phyloP scores from a whole-genome alignment of 1,140 invertebrate species.

The Diprion similis region DNA sequence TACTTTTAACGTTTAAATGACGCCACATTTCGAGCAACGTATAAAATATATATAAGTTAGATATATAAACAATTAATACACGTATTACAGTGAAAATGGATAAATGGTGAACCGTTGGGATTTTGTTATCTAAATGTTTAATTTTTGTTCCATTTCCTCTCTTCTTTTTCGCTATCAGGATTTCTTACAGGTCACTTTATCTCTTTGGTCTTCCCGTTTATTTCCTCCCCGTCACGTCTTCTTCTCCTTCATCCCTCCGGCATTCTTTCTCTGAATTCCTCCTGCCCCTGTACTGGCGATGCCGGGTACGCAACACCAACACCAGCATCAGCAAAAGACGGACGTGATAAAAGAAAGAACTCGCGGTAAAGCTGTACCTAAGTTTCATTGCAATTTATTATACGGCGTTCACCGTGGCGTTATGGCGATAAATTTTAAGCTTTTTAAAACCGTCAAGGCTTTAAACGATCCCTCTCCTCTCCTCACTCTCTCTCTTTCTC shows the following conservation, averaged over 20 bases:
- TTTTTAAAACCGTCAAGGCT: no score
- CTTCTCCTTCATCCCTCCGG: not conserved
- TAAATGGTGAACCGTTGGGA: no score
- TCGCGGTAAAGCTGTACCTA: no score
- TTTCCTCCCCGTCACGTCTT: constrained; percentile 6
- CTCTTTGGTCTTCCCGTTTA: constrained; percentile 19
- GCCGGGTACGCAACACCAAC: no score
- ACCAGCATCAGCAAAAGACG: no score
- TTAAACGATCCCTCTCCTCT: constrained; percentile 9
- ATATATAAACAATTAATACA: no score
- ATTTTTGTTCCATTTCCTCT: not conserved
- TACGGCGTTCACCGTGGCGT: constrained; percentile 1
- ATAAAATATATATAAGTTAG: no score
- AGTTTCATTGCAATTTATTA: not conserved
- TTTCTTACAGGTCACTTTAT: constrained; percentile 11
- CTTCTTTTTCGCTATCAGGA: not conserved
- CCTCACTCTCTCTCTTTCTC: not conserved
- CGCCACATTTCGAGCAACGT: no score
- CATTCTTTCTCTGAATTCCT: not conserved
- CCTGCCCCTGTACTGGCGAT: not conserved
- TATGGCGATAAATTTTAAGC: not conserved
- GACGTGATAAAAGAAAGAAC: no score
- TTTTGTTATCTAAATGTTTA: no score
- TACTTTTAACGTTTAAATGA: no score
- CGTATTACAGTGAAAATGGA: no score